phyloP scores from a whole-genome alignment of 2,113 vertebrate species.

The Plestiodon gilberti region DNA sequence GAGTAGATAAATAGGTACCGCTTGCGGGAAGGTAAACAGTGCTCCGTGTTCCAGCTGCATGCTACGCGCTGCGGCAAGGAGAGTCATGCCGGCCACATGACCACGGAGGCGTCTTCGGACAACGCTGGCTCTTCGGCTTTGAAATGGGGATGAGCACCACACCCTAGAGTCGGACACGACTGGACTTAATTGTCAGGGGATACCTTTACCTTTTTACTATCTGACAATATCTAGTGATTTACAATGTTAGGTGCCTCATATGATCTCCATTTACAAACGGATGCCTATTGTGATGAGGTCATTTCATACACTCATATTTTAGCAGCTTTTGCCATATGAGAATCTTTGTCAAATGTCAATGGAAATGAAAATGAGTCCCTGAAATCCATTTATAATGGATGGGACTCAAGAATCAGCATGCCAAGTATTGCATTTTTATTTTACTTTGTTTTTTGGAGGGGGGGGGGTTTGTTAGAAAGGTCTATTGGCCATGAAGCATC shows the following conservation, averaged over 20 bases:
- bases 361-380: constrained; percentile 52
- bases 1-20: too few species aligned
- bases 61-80: too few species aligned
- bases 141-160: too few species aligned
- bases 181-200: too few species aligned
- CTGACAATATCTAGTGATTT: background rate
- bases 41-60: too few species aligned
- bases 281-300: constrained; percentile 17
- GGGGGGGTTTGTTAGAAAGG: constrained; percentile 48
- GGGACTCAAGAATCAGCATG: constrained; percentile 45
- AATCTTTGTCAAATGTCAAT: constrained; percentile 25
- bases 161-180: too few species aligned
- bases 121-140: too few species aligned
- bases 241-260: background rate
- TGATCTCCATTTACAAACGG: background rate
- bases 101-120: too few species aligned
- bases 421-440: constrained; percentile 48
- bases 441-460: constrained; percentile 56
- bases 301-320: constrained; percentile 34
- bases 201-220: too few species aligned
- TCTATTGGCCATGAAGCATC: constrained; percentile 63
- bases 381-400: constrained; percentile 50
- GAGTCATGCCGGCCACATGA: too few species aligned
- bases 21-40: too few species aligned
- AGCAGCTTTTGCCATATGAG: constrained; percentile 40